A percentile compares a stretch with the other conserved stretches of the same genome.
phyloP scores from a whole-genome alignment of 2,888 invertebrate genomes.

The Drosophila histrio region DNA sequence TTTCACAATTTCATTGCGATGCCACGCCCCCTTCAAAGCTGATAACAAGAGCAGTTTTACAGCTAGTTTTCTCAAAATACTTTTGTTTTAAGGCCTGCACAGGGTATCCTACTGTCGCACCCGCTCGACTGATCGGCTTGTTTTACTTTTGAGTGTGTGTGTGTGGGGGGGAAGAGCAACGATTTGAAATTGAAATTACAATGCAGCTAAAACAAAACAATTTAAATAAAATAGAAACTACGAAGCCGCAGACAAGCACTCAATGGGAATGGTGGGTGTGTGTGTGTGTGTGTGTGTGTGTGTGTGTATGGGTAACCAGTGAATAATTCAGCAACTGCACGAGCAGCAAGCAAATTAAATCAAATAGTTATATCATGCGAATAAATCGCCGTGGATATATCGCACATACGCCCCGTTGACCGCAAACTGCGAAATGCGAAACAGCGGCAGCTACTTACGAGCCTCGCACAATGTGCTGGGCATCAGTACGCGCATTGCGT shows the following conservation, averaged over 20 bases:
- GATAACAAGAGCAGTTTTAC: too few species aligned
- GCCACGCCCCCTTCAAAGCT: too few species aligned
- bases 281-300: background rate
- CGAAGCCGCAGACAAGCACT: slow-evolving; percentile 33
- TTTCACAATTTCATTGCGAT: too few species aligned
- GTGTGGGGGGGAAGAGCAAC: slow-evolving; percentile 10
- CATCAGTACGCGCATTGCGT: slow-evolving; percentile 72
- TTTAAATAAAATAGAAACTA: slow-evolving; percentile 61
- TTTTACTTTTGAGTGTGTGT: background rate
- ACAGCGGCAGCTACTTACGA: slow-evolving; percentile 65
- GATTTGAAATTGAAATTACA: slow-evolving; percentile 72
- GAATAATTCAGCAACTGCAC: slow-evolving; percentile 61
- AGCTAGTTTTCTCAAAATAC: too few species aligned
- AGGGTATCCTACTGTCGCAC: too few species aligned
- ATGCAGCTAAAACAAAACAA: slow-evolving; percentile 66
- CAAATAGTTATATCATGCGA: slow-evolving; percentile 77
- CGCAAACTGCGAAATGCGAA: slow-evolving; percentile 26
- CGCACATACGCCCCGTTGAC: slow-evolving; percentile 80
- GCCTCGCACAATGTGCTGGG: slow-evolving; percentile 45
- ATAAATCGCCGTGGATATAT: slow-evolving; percentile 74
- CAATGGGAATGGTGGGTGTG: slow-evolving; percentile 8
- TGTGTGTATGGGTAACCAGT: slow-evolving; percentile 17
- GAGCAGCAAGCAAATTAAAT: slow-evolving; percentile 67
- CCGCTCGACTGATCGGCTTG: too few species aligned
- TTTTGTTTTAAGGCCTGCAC: too few species aligned